These are phyloP conservation scores for Protomyctophum bolini DNA, from an alignment of 2,113 vertebrate genomes.

Conservation along the genomic window DNA sequence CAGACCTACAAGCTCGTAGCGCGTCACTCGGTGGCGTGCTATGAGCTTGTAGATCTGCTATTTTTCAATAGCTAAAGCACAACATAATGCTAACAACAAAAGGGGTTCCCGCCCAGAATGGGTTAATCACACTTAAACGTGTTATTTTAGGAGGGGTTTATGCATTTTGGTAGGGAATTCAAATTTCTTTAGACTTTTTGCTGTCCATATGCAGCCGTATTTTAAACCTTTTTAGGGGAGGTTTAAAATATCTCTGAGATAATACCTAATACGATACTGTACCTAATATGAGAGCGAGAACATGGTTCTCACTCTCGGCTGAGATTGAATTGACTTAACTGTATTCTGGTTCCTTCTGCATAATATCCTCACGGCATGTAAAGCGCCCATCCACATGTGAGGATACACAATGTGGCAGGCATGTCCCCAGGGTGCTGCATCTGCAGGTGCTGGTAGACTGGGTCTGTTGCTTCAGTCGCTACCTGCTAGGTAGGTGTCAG, in stretches of 20 bases:
- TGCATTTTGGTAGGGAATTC: not conserved
- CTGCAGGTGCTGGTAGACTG: constrained; percentile 46
- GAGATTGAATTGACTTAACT: not conserved
- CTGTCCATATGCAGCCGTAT: not conserved
- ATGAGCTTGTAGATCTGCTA: too few relatives aligned
- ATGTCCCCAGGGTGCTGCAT: constrained; percentile 43
- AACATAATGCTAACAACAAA: too few relatives aligned
- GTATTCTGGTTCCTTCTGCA: constrained; percentile 41
- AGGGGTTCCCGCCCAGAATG: too few relatives aligned
- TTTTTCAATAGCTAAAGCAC: too few relatives aligned
- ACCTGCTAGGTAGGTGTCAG: constrained; percentile 51
- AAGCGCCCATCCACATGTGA: constrained; percentile 36
- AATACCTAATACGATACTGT: too few relatives aligned
- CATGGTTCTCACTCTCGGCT: constrained; percentile 13
- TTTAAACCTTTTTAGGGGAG: not conserved
- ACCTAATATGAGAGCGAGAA: too few relatives aligned
- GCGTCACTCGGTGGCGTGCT: too few relatives aligned
- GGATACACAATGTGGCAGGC: constrained; percentile 47
- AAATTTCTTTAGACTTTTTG: not conserved
- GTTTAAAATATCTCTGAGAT: too few relatives aligned
- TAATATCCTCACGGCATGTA: constrained; percentile 33
- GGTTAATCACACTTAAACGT: not conserved
- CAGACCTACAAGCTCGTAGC: too few relatives aligned
- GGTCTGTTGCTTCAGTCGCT: constrained; percentile 19
- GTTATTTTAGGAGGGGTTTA: not conserved